Conservation (phyloP, 2,113 vertebrate species). For the Alligator mississippiensis region DNA sequence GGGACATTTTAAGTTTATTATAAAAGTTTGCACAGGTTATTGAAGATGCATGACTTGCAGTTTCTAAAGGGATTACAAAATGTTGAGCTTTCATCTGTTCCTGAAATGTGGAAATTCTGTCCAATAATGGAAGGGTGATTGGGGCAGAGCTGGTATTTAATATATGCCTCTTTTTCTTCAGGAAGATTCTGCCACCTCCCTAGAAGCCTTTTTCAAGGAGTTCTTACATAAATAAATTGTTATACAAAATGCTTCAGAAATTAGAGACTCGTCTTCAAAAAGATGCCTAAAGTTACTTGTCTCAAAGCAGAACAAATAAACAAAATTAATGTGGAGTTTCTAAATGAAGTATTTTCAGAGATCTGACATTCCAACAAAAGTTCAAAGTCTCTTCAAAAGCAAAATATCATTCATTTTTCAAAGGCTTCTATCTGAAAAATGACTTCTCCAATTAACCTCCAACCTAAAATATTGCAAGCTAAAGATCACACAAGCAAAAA, state of each 20-base stretch:
- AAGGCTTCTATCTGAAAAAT: constrained; percentile 48
- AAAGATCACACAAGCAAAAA: constrained; percentile 39
- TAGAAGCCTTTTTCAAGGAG: not conserved
- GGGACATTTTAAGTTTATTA: accelerated
- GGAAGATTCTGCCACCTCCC: not conserved
- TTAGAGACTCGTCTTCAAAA: not conserved
- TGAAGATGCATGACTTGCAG: not conserved
- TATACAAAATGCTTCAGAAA: no score
- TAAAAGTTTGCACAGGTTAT: not conserved
- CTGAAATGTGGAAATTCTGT: not conserved
- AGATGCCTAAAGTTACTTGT: not conserved
- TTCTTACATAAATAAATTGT: not conserved
- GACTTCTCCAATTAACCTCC: constrained; percentile 42
- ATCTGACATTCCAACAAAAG: not conserved
- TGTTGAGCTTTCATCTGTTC: not conserved
- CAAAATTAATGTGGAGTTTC: not conserved
- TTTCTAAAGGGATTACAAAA: not conserved
- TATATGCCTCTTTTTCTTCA: not conserved
- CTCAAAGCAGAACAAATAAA: not conserved
- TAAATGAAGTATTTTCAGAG: not conserved
- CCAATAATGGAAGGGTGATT: not conserved
- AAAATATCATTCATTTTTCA: constrained; percentile 17
- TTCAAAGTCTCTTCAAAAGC: constrained; percentile 33
- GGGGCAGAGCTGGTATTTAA: not conserved
- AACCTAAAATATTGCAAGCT: constrained; percentile 29